A percentile compares a stretch with the other conserved stretches of the same genome.
Evolutionary conservation across 2,888 invertebrate genomes (phyloP).

Genomic region (Allacma fusca): DNA sequence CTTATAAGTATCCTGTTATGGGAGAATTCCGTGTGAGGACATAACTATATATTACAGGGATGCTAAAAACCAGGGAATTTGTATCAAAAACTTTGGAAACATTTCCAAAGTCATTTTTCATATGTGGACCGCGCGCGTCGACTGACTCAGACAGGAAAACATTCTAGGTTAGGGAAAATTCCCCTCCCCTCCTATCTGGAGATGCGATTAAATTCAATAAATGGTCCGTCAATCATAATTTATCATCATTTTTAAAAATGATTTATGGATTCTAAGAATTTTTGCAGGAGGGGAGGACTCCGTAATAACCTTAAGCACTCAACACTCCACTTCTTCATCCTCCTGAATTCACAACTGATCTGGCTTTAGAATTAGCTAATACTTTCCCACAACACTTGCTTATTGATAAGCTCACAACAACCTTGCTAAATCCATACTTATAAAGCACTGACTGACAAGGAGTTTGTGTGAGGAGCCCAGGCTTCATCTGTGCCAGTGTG

Average conservation of each 20-base stretch:
- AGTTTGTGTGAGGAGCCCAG: background rate
- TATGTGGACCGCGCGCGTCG: background rate
- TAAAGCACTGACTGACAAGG: background rate
- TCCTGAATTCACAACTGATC: too few species aligned
- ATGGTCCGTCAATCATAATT: slow-evolving; percentile 16
- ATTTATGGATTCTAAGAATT: slow-evolving; percentile 12
- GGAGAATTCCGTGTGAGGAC: too few species aligned
- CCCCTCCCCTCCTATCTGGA: slow-evolving; percentile 2
- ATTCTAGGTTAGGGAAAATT: slow-evolving; percentile 7
- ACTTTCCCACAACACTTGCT: too few species aligned
- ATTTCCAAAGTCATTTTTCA: slow-evolving; percentile 2
- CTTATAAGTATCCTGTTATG: too few species aligned
- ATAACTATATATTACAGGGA: background rate
- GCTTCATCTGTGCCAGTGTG: background rate
- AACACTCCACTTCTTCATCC: too few species aligned
- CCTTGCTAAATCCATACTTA: background rate
- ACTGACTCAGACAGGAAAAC: background rate
- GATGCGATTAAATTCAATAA: slow-evolving; percentile 16
- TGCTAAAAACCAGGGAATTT: background rate
- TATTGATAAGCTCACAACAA: background rate
- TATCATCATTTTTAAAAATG: slow-evolving; percentile 12
- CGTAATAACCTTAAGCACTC: too few species aligned
- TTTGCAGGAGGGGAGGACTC: background rate
- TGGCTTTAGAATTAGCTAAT: too few species aligned
- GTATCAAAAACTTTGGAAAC: background rate